Percentiles rank a stretch among this genome's conserved stretches.
These are phyloP conservation scores for Vultur gryphus DNA, from an alignment of 2,797 vertebrate species.

Conservation along the genomic window DNA sequence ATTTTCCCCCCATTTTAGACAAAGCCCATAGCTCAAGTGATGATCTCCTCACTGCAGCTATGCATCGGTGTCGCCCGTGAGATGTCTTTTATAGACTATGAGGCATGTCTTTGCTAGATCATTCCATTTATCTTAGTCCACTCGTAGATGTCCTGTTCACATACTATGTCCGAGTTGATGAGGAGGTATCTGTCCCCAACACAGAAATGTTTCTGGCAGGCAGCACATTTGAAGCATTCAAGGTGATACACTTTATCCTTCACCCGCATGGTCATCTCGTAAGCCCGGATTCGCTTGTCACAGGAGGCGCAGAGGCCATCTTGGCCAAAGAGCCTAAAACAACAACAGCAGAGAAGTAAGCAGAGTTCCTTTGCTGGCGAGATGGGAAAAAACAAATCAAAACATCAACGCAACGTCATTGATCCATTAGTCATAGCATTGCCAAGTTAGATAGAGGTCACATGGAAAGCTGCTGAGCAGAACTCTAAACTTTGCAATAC, in stretches of 20 bases:
- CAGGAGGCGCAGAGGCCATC: slow-evolving; percentile 96
- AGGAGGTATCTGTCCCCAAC: slow-evolving; percentile 98
- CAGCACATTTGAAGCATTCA: slow-evolving; percentile 98
- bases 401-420: not conserved
- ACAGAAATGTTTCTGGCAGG: slow-evolving; percentile 99
- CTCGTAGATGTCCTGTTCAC: slow-evolving; percentile 98
- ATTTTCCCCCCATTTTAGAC: slow-evolving; percentile 31
- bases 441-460: not conserved
- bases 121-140: slow-evolving; percentile 96
- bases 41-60: not conserved
- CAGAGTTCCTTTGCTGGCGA: not conserved
- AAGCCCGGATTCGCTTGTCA: slow-evolving; percentile 96
- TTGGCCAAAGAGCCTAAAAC: slow-evolving; percentile 87
- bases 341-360: not conserved
- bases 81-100: not conserved
- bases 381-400: not conserved
- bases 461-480: not conserved
- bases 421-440: not conserved
- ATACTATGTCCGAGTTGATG: slow-evolving; percentile 99
- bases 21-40: slow-evolving; percentile 42
- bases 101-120: slow-evolving; percentile 68
- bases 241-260: slow-evolving; percentile 98
- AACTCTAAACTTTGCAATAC: not conserved
- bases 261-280: slow-evolving; percentile 99
- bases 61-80: not conserved